Evolutionary conservation across 1,140 invertebrate genomes (phyloP).

Genomic region (Copidosoma floridanum): DNA sequence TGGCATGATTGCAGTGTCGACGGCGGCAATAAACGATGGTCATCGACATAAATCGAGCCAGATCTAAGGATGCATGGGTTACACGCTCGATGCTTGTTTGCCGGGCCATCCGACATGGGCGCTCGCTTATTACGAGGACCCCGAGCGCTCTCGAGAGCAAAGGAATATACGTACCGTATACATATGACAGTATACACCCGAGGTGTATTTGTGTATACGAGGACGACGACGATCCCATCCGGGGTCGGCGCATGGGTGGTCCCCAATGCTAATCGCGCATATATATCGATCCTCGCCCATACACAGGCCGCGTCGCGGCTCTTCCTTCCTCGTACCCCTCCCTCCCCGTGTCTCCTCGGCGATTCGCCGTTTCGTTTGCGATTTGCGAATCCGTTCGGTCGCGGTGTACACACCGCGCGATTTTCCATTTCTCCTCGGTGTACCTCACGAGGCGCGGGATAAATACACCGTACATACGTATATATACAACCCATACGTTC

Average conservation of each 20-base stretch:
- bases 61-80: constrained; percentile 52
- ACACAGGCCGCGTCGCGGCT: not conserved
- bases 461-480: too few relatives aligned
- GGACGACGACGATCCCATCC: not conserved
- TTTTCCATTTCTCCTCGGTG: too few relatives aligned
- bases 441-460: too few relatives aligned
- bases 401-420: too few relatives aligned
- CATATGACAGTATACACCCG: too few relatives aligned
- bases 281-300: constrained; percentile 1
- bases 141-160: constrained; percentile 23
- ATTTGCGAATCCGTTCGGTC: not conserved
- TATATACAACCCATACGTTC: not conserved
- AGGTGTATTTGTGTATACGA: too few relatives aligned
- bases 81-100: constrained; percentile 53
- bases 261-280: constrained; percentile 44
- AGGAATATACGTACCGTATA: too few relatives aligned
- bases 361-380: not conserved
- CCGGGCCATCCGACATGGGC: constrained; percentile 48
- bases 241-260: constrained; percentile 55
- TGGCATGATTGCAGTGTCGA: constrained; percentile 22
- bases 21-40: constrained; percentile 53
- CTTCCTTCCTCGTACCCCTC: constrained; percentile 8
- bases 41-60: constrained; percentile 54
- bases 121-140: constrained; percentile 49
- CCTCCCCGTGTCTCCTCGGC: not conserved